A percentile compares a stretch with the other conserved stretches of the same genome.
Conservation (phyloP, 2,797 vertebrate species). For the Chanos chanos region DNA sequence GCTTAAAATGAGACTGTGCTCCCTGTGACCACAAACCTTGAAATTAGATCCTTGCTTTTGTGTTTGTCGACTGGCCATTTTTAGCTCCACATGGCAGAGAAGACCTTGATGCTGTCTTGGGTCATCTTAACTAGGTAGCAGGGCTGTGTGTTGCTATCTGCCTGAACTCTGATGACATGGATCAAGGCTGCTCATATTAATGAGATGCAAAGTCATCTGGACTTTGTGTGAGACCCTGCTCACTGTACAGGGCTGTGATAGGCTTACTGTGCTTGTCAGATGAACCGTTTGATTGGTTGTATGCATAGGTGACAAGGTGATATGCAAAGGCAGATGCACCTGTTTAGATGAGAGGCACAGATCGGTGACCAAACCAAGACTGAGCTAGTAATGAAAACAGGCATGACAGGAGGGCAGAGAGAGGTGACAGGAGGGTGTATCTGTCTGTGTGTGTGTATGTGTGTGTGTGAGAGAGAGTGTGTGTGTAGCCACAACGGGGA, state of each 20-base stretch:
- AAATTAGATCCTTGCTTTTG: slow-evolving; percentile 25
- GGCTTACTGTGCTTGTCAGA: too few relatives aligned
- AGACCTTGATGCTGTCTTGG: slow-evolving; percentile 3
- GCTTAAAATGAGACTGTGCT: slow-evolving; percentile 21
- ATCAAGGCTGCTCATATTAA: slow-evolving; percentile 4
- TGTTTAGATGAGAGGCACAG: too few relatives aligned
- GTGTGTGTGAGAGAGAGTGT: background rate
- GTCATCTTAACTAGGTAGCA: background rate
- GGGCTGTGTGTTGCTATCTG: slow-evolving; percentile 11
- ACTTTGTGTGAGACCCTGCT: background rate
- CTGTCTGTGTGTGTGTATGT: background rate
- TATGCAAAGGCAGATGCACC: too few relatives aligned
- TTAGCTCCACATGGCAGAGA: slow-evolving; percentile 17
- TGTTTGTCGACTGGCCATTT: slow-evolving; percentile 18
- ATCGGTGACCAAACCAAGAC: too few relatives aligned
- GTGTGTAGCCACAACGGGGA: too few relatives aligned
- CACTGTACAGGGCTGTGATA: background rate
- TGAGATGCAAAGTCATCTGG: slow-evolving; percentile 7
- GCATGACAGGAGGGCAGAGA: too few relatives aligned
- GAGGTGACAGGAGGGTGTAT: too few relatives aligned
- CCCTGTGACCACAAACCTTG: slow-evolving; percentile 24
- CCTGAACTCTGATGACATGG: background rate
- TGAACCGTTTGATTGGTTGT: too few relatives aligned
- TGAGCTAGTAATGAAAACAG: too few relatives aligned
- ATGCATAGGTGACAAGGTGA: too few relatives aligned